A percentile compares a stretch with the other conserved stretches of the same genome.
These are phyloP conservation scores for Pararge aegeria DNA, from an alignment of 1,140 invertebrate genomes.

Conservation along the genomic window DNA sequence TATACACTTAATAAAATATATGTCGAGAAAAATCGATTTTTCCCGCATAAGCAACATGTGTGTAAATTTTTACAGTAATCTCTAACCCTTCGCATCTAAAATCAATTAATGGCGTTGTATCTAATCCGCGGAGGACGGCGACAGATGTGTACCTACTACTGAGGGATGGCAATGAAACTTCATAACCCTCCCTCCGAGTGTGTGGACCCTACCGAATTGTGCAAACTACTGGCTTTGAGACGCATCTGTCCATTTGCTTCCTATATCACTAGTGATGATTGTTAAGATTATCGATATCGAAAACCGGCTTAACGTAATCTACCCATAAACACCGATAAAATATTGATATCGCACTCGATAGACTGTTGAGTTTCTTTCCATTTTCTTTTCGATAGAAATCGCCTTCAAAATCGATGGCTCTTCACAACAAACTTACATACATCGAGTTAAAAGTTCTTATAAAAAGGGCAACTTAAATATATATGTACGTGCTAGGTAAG, in stretches of 20 bases:
- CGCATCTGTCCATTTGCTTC: constrained; percentile 73
- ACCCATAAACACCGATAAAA: too few species aligned
- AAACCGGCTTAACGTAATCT: background rate
- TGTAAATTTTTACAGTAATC: constrained; percentile 43
- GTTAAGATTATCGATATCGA: constrained; percentile 35
- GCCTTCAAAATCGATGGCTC: too few species aligned
- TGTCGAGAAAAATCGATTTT: constrained; percentile 3
- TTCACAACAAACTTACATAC: too few species aligned
- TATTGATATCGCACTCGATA: too few species aligned
- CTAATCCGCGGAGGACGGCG: constrained; percentile 63
- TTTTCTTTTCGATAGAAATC: too few species aligned
- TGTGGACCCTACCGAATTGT: constrained; percentile 65
- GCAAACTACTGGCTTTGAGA: constrained; percentile 62
- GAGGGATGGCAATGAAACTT: constrained; percentile 58
- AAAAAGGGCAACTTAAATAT: too few species aligned
- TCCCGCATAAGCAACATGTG: constrained; percentile 40
- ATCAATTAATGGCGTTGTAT: constrained; percentile 74
- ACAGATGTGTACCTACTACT: constrained; percentile 74
- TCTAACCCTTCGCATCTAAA: constrained; percentile 60
- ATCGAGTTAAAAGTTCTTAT: too few species aligned
- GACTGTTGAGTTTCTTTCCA: too few species aligned
- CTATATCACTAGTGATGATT: constrained; percentile 19
- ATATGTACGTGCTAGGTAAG: too few species aligned
- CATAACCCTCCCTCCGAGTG: constrained; percentile 60
- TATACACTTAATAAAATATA: too few species aligned